Evolutionary conservation across 2,888 invertebrate species (phyloP).

Genomic region (Cryptocheilus praepositus): DNA sequence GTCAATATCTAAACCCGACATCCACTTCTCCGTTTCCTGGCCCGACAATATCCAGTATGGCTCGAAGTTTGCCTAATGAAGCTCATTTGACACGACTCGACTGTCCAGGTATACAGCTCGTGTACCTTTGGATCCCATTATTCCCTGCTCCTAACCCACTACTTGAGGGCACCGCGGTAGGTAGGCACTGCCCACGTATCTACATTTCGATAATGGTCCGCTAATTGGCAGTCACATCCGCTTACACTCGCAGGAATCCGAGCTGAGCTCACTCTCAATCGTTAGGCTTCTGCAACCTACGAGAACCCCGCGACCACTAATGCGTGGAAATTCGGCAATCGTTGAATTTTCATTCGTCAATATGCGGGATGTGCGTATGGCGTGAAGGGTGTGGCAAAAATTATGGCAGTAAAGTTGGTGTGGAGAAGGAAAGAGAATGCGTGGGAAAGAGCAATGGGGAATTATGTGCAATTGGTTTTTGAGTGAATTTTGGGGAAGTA

Average conservation of each 20-base stretch:
- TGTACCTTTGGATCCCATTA: conserved; percentile 44
- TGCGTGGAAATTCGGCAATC: too few species aligned
- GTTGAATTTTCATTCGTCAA: too few species aligned
- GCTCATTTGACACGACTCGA: conserved; percentile 60
- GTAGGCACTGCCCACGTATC: conserved; percentile 19
- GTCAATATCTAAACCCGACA: conserved; percentile 26
- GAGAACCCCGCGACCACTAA: too few species aligned
- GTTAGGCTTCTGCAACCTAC: conserved; percentile 3
- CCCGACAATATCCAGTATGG: conserved; percentile 35
- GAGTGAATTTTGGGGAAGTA: too few species aligned
- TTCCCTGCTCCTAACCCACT: conserved; percentile 33
- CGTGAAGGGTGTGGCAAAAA: too few species aligned
- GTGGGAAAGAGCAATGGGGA: too few species aligned
- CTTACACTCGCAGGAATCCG: conserved; percentile 24
- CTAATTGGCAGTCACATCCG: conserved; percentile 52
- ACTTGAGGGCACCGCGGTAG: conserved; percentile 11
- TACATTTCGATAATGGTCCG: conserved; percentile 44
- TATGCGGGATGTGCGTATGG: too few species aligned
- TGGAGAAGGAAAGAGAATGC: too few species aligned
- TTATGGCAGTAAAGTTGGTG: too few species aligned
- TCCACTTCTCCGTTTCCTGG: conserved; percentile 40
- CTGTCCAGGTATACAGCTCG: conserved; percentile 31
- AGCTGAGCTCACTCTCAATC: conserved; percentile 19
- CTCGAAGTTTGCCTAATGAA: conserved; percentile 64
- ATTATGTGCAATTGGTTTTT: too few species aligned